Base-by-base conservation (phyloP, 2,888 invertebrate genomes). In the Bimastos eiseni region DNA sequence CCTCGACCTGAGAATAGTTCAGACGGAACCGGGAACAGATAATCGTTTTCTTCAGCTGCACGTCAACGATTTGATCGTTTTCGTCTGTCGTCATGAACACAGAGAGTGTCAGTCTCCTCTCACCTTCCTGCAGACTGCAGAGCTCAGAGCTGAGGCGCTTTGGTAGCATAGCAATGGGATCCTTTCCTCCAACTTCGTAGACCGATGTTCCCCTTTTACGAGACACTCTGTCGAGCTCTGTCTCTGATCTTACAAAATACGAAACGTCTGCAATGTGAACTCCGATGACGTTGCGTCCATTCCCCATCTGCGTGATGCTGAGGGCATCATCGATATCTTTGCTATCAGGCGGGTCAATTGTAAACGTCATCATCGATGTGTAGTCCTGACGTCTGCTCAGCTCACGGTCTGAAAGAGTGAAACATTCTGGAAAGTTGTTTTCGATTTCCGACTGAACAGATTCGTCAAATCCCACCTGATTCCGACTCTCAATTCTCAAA, bases 261-360 rank as follows among this genome's bases (percentile, higher is more conserved):
- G 84, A 84, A 33, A 84, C 84, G 36, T 84, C 84, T 36, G 84
- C 84, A 15, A 84, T 84, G 34, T 84, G 84, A 33, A 84, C 84
- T 84, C 84, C 84, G 34, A 84, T 36, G 17, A 33, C 24, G 4
- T 84, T 3, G 17, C 34, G 84, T 21, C 84, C 84, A 34, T 84
- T 36, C 21, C 17, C 34, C 84, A 84, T 33, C 34, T 36, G 34
- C 5, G 84, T 84, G 17, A 84, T 21, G 36, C 84, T 84, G n/a
- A 84, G 84, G 8, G 84, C 84, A 21, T 84, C 84, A 13, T 84
- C 84, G 33, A 84, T 36, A 84, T 84, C 84, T 84, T 2, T 84
- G 84, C 84, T 84, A 21, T 84, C 84, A 21, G 84, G 34, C 6
- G 33, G 84, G 84, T 84, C 84, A 84, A 84, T 84, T 17, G 84